Conservation (phyloP, 2,113 vertebrate species). For the Corythornis vintsioides region DNA sequence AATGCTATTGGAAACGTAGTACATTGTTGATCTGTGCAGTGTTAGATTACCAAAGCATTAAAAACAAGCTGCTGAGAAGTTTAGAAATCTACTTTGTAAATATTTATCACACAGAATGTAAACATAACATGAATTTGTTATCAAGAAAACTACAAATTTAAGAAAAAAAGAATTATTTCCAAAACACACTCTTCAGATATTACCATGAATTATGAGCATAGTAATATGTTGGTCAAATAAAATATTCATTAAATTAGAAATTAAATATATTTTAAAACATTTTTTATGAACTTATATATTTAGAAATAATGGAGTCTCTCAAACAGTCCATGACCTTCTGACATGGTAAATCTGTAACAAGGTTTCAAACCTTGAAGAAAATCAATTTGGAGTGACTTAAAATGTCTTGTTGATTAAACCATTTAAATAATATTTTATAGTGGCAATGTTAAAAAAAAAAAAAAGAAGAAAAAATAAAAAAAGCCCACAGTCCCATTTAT, state of each 20-base stretch:
- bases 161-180: background rate
- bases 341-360: too few species aligned
- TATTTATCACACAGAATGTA: background rate
- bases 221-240: background rate
- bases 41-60: background rate
- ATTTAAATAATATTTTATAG: too few species aligned
- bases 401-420: too few species aligned
- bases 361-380: too few species aligned
- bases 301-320: background rate
- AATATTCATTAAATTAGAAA: background rate
- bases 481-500: too few species aligned
- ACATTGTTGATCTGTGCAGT: background rate
- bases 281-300: background rate
- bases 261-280: background rate
- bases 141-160: background rate
- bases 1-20: background rate
- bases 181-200: background rate
- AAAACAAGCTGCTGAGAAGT: background rate
- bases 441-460: too few species aligned
- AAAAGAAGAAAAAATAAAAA: too few species aligned
- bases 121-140: background rate
- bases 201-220: background rate
- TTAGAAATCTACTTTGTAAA: background rate
- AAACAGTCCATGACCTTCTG: background rate
- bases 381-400: too few species aligned